Percentiles rank a stretch among this genome's conserved stretches.
phyloP scores from a whole-genome alignment of 2,797 vertebrate genomes.

The Platyrinchus mystaceus region DNA sequence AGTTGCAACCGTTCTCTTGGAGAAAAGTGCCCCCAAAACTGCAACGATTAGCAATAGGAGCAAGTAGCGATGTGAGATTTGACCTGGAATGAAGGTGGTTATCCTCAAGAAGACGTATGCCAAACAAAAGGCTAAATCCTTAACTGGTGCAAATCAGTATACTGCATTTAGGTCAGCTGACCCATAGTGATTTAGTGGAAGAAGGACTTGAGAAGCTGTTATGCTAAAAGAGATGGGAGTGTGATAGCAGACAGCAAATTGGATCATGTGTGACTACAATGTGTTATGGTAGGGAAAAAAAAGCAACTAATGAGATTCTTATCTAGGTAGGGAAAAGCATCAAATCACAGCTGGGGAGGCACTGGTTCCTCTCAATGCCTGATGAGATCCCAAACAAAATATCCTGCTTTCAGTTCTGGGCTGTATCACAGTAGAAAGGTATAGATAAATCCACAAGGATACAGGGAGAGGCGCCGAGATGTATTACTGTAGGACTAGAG shows the following conservation, averaged over 20 bases:
- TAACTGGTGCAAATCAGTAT: background rate
- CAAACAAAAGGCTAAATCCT: background rate
- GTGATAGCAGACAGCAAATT: background rate
- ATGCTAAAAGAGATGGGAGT: background rate
- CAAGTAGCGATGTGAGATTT: background rate
- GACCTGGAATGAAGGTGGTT: background rate
- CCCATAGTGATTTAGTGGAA: background rate
- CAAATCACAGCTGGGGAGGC: background rate
- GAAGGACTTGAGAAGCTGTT: background rate
- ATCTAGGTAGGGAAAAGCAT: background rate
- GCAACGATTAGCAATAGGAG: background rate
- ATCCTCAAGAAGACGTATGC: background rate
- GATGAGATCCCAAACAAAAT: slow-evolving; percentile 28
- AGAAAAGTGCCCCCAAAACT: background rate
- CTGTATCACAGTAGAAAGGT: background rate
- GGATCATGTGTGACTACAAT: background rate
- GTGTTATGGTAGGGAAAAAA: background rate
- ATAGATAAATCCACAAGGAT: background rate
- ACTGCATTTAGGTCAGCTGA: background rate
- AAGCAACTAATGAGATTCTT: background rate
- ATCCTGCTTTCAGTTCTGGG: background rate
- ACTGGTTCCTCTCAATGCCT: background rate
- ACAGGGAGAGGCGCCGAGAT: background rate
- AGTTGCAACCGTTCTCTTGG: background rate
- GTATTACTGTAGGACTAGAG: background rate